Conservation (phyloP, 2,113 vertebrate genomes). For the Rhombomys opimus region DNA sequence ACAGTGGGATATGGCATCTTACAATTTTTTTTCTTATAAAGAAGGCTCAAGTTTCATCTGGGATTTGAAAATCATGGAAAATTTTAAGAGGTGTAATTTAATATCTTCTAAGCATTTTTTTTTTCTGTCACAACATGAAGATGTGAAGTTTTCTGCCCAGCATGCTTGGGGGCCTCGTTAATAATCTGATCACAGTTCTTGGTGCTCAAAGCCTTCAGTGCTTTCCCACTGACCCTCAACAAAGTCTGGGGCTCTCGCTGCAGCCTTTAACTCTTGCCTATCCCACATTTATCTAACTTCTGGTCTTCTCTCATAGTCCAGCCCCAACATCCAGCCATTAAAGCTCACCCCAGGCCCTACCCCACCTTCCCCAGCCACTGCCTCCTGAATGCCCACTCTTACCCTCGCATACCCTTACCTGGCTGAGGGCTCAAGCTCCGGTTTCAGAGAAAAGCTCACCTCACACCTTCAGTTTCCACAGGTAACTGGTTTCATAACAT, state of each 20-base stretch:
- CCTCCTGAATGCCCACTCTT: too few relatives aligned
- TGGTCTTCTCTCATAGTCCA: background rate
- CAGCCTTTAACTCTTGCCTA: background rate
- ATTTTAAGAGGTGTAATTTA: background rate
- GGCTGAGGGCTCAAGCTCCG: background rate
- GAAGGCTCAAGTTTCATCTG: constrained; percentile 41
- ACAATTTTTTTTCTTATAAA: constrained; percentile 16
- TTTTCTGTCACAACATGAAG: background rate
- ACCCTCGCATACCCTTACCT: background rate
- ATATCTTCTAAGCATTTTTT: background rate
- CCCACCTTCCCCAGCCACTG: background rate
- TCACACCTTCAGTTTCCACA: background rate
- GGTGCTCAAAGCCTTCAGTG: constrained; percentile 9
- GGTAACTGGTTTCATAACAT: background rate
- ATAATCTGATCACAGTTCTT: constrained; percentile 45
- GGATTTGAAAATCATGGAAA: constrained; percentile 52
- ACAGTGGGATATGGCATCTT: background rate
- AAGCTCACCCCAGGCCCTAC: background rate
- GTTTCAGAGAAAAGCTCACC: background rate
- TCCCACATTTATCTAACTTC: background rate
- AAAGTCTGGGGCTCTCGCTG: background rate
- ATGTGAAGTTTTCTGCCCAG: constrained; percentile 4
- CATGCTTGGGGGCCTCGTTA: constrained; percentile 9
- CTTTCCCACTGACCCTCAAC: background rate
- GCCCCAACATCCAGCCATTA: background rate